Conservation (phyloP, 37 sponge, comb jelly and placozoan genomes). For the Ianthella basta region DNA sequence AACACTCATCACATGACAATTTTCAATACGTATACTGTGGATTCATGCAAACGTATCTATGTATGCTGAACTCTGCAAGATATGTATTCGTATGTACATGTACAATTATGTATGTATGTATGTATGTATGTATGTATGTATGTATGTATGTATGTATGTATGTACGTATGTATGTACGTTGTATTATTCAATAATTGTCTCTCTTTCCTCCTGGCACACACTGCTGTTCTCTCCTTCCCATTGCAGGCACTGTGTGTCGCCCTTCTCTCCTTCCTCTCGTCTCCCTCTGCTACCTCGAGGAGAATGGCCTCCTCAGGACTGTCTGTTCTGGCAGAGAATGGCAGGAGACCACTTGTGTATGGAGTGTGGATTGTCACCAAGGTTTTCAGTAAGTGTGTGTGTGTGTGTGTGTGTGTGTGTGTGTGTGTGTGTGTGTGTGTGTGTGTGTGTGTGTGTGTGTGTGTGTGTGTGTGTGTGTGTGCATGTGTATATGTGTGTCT, state of each 20-base stretch:
- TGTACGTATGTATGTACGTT: too few relatives aligned
- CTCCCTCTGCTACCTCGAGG: not conserved
- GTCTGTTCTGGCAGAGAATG: not conserved
- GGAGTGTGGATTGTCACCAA: conserved; percentile 14
- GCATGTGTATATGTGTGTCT: too few relatives aligned
- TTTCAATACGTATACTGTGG: too few relatives aligned
- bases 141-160: too few relatives aligned
- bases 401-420: not conserved
- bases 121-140: too few relatives aligned
- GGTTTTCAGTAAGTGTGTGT: conserved; percentile 4
- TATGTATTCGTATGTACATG: too few relatives aligned
- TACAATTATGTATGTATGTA: too few relatives aligned
- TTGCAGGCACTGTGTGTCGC: not conserved
- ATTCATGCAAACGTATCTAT: too few relatives aligned
- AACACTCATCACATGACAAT: too few relatives aligned
- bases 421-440: too few relatives aligned
- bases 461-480: not conserved
- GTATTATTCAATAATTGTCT: too few relatives aligned
- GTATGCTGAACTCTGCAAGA: too few relatives aligned
- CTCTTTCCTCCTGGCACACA: not conserved
- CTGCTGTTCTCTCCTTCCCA: not conserved
- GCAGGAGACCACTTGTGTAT: conserved; percentile 25
- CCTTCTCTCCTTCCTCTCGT: not conserved
- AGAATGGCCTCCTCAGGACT: conserved; percentile 21
- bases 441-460: not conserved